Conservation (phyloP, 2,888 invertebrate species). For the Aplocera efformata region DNA sequence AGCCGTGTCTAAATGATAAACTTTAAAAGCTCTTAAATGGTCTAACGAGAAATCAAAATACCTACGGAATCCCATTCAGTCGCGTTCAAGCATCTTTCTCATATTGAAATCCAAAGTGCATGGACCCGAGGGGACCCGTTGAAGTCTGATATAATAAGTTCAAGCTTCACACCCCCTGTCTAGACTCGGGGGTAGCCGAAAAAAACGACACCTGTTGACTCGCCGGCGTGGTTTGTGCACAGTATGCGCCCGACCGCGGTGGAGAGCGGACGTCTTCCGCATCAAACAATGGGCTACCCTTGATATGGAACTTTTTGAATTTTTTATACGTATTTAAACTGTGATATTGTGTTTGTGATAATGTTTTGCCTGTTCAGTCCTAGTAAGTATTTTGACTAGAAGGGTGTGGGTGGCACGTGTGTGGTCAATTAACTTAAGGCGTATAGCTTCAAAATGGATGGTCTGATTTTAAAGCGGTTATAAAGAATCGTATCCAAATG, state of each 20-base stretch:
- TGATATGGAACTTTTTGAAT: conserved; percentile 16
- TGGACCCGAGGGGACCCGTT: conserved; percentile 22
- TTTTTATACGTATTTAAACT: conserved; percentile 14
- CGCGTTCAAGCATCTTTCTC: too few relatives aligned
- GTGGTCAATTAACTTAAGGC: too few relatives aligned
- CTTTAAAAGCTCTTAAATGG: too few relatives aligned
- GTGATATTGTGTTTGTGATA: conserved; percentile 27
- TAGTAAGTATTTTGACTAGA: conserved; percentile 32
- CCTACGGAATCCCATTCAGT: conserved; percentile 4
- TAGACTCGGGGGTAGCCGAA: conserved; percentile 26
- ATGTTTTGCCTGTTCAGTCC: conserved; percentile 35
- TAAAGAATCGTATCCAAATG: too few relatives aligned
- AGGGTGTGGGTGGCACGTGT: too few relatives aligned
- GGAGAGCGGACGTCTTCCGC: conserved; percentile 16
- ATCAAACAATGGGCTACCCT: background rate
- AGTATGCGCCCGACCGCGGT: conserved; percentile 14
- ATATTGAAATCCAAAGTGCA: conserved; percentile 26
- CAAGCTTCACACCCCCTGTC: conserved; percentile 21
- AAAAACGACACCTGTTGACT: conserved; percentile 22
- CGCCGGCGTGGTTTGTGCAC: conserved; percentile 9
- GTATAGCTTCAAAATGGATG: too few relatives aligned
- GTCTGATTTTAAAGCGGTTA: too few relatives aligned
- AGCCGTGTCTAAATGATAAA: too few relatives aligned
- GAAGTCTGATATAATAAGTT: conserved; percentile 23
- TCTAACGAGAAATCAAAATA: background rate